Evolutionary conservation across 2,797 vertebrate species (phyloP), one percentile per base, ranked within the genome.

Genomic region (Anisognathus igniventris): DNA sequence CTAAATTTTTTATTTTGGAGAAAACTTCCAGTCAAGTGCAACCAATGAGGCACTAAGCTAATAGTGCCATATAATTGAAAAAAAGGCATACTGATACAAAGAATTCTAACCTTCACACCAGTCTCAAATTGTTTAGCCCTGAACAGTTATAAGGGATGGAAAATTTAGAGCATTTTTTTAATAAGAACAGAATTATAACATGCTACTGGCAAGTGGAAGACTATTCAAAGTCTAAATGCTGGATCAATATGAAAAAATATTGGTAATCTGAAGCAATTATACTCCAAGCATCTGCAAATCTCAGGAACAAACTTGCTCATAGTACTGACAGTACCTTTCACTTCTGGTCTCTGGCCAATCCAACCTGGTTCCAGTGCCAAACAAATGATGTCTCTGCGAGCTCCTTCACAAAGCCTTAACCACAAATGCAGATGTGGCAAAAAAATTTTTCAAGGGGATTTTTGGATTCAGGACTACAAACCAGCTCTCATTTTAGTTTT

Each of bases 351-450:
- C 21, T 6, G 3, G 21, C 8, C 12, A 73, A 31, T 19, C 24
- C 35, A 67, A 10, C 10, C 23, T 15, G 8, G 17, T 56, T 23
- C 5, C 33, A 73, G 12, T 8, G 24, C 20, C 56, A 76, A 82
- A 50, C 2, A 86, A 57, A 9, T 33, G 6, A 22, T 57, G 11
- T 40, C 25, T 81, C 33, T 37, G 21, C 71, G 25, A 15, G 44
- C 47, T 83, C 23, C 27, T 72, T 71, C 50, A 60, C 1, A 28
- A 60, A 75, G 10, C 5, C 35, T 80, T 61, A 57, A 13, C 3
- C n/a, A 77, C 10, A 44, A 30, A 1, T 45, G n/a, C 25, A 82
- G 79, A 79, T 0, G 0, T 28, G 33, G 30, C 4, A 11, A 42
- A 60, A 61, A 40, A 48, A 50, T 0, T 3, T 90, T 64, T 72